Conservation (phyloP, 2,888 invertebrate genomes). For the Fragum sueziense region DNA sequence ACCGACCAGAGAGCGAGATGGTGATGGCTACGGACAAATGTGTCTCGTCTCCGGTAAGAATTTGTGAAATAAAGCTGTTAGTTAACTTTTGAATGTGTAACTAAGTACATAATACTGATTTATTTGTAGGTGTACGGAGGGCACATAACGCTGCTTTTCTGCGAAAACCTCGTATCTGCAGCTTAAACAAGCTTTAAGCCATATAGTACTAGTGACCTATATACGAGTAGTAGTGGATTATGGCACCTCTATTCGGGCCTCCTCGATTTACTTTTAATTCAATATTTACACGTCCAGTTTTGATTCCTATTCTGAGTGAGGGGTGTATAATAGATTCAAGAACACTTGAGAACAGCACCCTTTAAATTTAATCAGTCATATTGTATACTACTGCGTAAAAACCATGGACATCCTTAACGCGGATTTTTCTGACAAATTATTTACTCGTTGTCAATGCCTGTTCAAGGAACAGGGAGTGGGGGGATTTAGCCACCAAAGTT, state of each 20-base stretch:
- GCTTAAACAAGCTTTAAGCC: not conserved
- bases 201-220: not conserved
- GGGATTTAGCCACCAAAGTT: not conserved
- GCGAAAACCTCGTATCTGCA: not conserved
- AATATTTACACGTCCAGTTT: slow-evolving; percentile 7
- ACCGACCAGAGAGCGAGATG: no score
- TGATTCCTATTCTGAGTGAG: slow-evolving; percentile 11
- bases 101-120: no score
- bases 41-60: no score
- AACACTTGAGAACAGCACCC: not conserved
- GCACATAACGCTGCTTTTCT: no score
- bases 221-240: not conserved
- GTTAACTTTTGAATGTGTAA: no score
- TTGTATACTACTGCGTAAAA: not conserved
- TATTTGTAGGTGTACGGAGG: not conserved
- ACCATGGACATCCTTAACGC: no score
- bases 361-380: not conserved
- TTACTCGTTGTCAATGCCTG: not conserved
- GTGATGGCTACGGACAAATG: no score
- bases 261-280: not conserved
- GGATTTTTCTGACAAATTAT: not conserved
- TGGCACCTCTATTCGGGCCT: not conserved
- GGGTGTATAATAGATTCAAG: slow-evolving; percentile 12
- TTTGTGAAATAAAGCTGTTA: no score
- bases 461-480: not conserved